Percentiles rank a stretch among this genome's conserved stretches.
These are phyloP conservation scores for Hylia prasina DNA, from an alignment of 2,113 vertebrate genomes.

Conservation along the genomic window DNA sequence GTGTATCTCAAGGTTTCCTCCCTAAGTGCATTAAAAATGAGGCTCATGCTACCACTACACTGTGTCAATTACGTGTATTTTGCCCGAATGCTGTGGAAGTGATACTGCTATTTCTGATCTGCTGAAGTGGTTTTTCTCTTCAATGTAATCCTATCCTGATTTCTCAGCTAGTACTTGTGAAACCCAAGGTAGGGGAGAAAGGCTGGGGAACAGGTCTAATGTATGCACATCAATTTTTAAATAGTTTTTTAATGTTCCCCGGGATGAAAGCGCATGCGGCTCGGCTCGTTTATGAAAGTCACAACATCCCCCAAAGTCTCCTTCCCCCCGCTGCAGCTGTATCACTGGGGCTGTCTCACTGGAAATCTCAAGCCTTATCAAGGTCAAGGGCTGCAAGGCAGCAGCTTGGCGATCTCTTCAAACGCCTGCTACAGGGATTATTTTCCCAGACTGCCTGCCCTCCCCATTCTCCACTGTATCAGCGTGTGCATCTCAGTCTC, in stretches of 20 bases:
- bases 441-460: not conserved
- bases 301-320: not conserved
- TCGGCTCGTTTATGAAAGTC: not conserved
- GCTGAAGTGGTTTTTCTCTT: not conserved
- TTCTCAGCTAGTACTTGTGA: constrained; percentile 2
- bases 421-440: not conserved
- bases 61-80: not conserved
- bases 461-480: not conserved
- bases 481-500: not conserved
- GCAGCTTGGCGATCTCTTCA: not conserved
- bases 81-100: not conserved
- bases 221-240: constrained; percentile 52
- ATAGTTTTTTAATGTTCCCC: not conserved
- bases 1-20: not conserved
- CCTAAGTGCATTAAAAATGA: not conserved
- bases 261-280: not conserved
- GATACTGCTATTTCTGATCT: not conserved
- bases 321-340: not conserved
- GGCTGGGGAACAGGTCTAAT: constrained; percentile 22
- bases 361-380: not conserved
- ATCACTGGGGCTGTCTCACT: not conserved
- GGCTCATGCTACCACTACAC: not conserved
- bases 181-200: constrained; percentile 1
- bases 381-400: not conserved
- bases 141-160: constrained; percentile 10